Evolutionary conservation across 2,113 vertebrate species (phyloP).

Genomic region (Festucalex cinctus): DNA sequence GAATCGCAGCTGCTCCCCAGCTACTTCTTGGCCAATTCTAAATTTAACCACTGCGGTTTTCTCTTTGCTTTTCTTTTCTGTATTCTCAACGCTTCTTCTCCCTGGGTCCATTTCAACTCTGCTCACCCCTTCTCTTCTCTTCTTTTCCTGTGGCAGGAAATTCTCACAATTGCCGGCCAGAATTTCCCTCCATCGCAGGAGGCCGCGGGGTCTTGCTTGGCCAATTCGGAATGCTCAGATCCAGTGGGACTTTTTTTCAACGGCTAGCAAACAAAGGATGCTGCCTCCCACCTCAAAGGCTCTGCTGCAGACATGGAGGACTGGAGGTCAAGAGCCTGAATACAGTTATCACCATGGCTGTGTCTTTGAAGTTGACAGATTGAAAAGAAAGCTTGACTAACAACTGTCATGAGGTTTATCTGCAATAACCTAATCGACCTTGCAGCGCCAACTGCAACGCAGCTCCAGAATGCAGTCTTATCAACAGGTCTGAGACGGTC

Average conservation of each 20-base stretch:
- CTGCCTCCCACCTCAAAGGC: constrained; percentile 58
- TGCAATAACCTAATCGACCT: constrained; percentile 43
- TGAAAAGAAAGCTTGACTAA: constrained; percentile 39
- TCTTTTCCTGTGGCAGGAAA: constrained; percentile 75
- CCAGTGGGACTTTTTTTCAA: constrained; percentile 60
- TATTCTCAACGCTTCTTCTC: constrained; percentile 24
- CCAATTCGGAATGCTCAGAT: constrained; percentile 50
- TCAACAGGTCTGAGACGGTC: constrained; percentile 34
- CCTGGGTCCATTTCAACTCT: constrained; percentile 37
- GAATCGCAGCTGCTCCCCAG: constrained; percentile 8
- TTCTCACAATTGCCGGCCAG: constrained; percentile 75
- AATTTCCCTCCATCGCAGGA: constrained; percentile 59
- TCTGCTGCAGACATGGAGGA: constrained; percentile 30
- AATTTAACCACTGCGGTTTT: constrained; percentile 42
- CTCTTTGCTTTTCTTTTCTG: constrained; percentile 28
- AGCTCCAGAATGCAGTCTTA: constrained; percentile 37
- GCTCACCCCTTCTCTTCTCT: constrained; percentile 48
- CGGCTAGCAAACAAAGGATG: constrained; percentile 57
- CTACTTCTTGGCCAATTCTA: constrained; percentile 25
- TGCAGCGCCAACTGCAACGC: constrained; percentile 30
- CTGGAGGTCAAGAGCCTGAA: constrained; percentile 56
- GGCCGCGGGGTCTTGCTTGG: constrained; percentile 49
- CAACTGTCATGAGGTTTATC: constrained; percentile 58
- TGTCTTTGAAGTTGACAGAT: constrained; percentile 54
- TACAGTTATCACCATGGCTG: constrained; percentile 46